phyloP scores from a whole-genome alignment of 2,113 vertebrate genomes.

The Pelobates fuscus region DNA sequence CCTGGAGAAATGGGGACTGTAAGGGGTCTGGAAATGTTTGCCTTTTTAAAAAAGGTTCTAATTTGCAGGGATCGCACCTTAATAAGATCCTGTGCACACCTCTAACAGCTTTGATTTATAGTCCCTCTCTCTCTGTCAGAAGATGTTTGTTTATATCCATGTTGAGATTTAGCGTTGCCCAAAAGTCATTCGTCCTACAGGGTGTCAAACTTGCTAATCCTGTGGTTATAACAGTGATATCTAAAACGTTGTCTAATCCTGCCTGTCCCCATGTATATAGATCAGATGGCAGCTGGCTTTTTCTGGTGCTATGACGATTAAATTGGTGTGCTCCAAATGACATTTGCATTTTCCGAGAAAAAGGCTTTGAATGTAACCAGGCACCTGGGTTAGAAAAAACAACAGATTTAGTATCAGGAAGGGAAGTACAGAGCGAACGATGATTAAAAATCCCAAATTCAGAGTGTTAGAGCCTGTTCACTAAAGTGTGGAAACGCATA shows the following conservation, averaged over 20 bases:
- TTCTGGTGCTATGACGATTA: conserved; percentile 13
- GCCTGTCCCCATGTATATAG: conserved; percentile 40
- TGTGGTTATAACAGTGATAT: conserved; percentile 14
- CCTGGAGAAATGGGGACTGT: too few species aligned
- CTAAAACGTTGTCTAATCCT: conserved; percentile 38
- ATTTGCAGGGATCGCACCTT: too few species aligned
- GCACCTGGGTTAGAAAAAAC: conserved; percentile 37
- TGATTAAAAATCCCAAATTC: neutral
- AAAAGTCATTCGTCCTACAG: too few species aligned
- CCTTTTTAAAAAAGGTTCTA: too few species aligned
- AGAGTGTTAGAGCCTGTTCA: too few species aligned
- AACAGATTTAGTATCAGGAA: conserved; percentile 29
- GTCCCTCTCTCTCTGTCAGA: too few species aligned
- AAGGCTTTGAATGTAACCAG: conserved; percentile 31
- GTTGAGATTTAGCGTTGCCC: too few species aligned
- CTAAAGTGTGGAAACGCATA: too few species aligned
- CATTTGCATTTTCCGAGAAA: conserved; percentile 66
- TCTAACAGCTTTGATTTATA: too few species aligned
- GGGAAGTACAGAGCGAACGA: neutral
- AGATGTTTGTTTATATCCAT: too few species aligned
- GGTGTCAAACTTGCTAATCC: conserved; percentile 45
- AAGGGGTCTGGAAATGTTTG: too few species aligned
- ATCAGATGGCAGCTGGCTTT: conserved; percentile 40
- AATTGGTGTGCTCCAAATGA: conserved; percentile 52
- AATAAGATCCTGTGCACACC: too few species aligned